Conservation (phyloP, 2,113 vertebrate species). For the Bos javanicus region DNA sequence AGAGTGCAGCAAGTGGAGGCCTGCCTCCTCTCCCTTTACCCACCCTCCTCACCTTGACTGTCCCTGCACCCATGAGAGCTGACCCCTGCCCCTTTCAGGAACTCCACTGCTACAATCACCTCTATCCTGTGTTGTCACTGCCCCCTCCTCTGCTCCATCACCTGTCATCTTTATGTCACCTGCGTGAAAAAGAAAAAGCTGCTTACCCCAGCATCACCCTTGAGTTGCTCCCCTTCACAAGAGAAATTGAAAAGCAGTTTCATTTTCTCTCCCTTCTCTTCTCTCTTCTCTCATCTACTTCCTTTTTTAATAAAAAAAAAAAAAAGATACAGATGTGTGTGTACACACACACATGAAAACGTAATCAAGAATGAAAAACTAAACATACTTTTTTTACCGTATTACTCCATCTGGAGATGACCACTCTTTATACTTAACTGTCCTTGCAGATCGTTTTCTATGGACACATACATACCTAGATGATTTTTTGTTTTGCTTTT, state of each 20-base stretch:
- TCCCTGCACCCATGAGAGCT: background rate
- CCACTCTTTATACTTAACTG: background rate
- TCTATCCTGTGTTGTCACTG: background rate
- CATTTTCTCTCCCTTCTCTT: background rate
- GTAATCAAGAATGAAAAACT: background rate
- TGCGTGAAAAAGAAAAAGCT: background rate
- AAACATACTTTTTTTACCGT: too few relatives aligned
- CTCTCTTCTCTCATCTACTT: background rate
- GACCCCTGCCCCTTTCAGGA: background rate
- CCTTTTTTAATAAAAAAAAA: background rate
- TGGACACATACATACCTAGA: background rate
- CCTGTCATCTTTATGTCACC: background rate
- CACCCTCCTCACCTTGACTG: background rate
- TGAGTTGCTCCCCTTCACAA: background rate
- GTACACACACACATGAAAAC: background rate
- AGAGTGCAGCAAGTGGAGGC: too few relatives aligned
- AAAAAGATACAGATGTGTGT: too few relatives aligned
- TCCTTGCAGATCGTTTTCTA: background rate
- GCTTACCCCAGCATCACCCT: background rate
- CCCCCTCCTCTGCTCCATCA: background rate
- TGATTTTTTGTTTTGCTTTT: background rate
- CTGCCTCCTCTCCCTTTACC: background rate
- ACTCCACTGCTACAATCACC: fast-evolving
- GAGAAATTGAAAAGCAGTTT: background rate
- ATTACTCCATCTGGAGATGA: background rate